Evolutionary conservation across 2,888 invertebrate genomes (phyloP).

Genomic region (Hypena proboscidalis): DNA sequence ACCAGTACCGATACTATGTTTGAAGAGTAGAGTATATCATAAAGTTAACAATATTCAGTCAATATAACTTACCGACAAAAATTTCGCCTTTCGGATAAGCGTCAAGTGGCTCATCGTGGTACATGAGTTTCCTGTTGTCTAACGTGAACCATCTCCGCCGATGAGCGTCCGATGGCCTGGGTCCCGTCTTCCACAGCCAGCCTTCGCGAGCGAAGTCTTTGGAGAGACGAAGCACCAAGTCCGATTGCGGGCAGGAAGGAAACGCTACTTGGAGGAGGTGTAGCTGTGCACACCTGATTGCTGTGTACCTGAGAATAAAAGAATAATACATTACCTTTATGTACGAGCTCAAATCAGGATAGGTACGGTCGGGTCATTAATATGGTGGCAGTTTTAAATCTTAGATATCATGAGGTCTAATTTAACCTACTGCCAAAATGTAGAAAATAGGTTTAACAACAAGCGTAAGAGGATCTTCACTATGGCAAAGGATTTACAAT

Average conservation of each 20-base stretch:
- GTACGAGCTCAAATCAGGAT: too few relatives aligned
- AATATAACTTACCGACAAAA: slow-evolving; percentile 91
- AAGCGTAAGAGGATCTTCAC: too few relatives aligned
- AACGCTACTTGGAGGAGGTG: slow-evolving; percentile 93
- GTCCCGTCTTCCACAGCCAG: slow-evolving; percentile 96
- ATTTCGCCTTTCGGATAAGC: slow-evolving; percentile 96
- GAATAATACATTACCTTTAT: neutral
- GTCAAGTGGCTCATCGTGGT: slow-evolving; percentile 94
- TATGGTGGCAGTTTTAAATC: too few relatives aligned
- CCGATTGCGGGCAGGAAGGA: slow-evolving; percentile 90
- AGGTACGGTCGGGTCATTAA: too few relatives aligned
- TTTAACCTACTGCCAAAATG: too few relatives aligned
- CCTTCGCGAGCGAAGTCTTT: slow-evolving; percentile 95
- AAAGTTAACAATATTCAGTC: too few relatives aligned
- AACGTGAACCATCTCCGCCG: slow-evolving; percentile 95
- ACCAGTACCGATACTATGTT: too few relatives aligned
- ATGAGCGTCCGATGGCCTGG: slow-evolving; percentile 91
- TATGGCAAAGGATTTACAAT: too few relatives aligned
- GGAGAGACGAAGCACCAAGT: slow-evolving; percentile 89
- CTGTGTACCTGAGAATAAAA: slow-evolving; percentile 86
- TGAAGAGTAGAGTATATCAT: too few relatives aligned
- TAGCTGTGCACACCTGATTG: slow-evolving; percentile 93
- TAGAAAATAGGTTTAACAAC: too few relatives aligned
- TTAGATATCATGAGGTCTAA: too few relatives aligned
- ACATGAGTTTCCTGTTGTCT: slow-evolving; percentile 96